These are phyloP conservation scores for Sporophila hypoxantha DNA, from an alignment of 2,113 vertebrate genomes.

Conservation along the genomic window DNA sequence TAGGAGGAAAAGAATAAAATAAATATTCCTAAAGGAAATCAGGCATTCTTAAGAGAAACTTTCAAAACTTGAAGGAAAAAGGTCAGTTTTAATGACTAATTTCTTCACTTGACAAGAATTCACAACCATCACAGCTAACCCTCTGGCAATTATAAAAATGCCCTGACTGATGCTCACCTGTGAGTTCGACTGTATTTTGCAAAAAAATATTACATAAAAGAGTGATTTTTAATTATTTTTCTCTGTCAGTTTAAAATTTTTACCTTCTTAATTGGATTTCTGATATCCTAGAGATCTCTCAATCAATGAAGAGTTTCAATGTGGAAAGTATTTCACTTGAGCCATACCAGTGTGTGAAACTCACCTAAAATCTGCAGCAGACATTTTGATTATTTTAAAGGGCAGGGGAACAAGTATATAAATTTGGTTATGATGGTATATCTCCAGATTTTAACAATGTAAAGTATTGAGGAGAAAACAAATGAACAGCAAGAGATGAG, in stretches of 20 bases:
- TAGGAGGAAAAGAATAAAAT: background rate
- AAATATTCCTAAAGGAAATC: background rate
- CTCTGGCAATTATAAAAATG: background rate
- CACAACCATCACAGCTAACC: background rate
- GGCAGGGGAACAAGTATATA: background rate
- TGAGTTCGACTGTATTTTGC: background rate
- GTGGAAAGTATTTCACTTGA: background rate
- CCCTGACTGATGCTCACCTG: background rate
- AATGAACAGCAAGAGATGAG: background rate
- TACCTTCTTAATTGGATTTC: background rate
- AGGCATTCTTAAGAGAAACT: background rate
- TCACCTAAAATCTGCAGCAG: background rate
- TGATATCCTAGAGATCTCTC: background rate
- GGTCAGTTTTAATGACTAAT: background rate
- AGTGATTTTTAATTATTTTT: background rate
- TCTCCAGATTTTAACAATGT: background rate
- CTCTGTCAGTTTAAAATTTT: background rate
- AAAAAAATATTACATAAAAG: background rate
- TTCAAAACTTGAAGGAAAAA: background rate
- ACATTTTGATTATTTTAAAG: background rate
- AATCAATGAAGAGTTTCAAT: background rate
- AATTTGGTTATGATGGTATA: background rate
- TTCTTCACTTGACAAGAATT: slow-evolving; percentile 9
- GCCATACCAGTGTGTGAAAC: background rate
- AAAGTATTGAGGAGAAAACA: background rate